phyloP scores from a whole-genome alignment of 2,113 vertebrate genomes.

The Pavo muticus region DNA sequence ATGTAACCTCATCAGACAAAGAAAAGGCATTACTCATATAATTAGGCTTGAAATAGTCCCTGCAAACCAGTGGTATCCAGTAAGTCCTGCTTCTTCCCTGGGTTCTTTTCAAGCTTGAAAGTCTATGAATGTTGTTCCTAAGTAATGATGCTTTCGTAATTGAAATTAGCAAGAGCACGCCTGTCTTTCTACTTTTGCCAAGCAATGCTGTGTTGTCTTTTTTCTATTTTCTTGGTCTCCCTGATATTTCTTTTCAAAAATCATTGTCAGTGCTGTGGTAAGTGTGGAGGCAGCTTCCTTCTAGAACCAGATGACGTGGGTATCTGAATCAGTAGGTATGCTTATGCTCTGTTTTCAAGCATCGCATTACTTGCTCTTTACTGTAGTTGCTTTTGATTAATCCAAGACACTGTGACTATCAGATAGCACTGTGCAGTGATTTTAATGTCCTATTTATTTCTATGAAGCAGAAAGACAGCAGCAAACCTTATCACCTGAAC shows the following conservation, averaged over 20 bases:
- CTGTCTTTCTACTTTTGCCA: neutral
- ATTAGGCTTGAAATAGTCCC: neutral
- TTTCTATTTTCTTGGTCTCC: neutral
- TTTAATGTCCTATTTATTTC: neutral
- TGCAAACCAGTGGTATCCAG: neutral
- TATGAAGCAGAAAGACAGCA: neutral
- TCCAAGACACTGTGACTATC: neutral
- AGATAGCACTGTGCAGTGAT: neutral
- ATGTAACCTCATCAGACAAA: neutral
- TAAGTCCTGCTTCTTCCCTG: neutral
- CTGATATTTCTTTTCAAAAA: neutral
- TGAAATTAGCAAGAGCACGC: rapidly evolving
- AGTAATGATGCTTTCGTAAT: neutral
- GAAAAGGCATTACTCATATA: neutral
- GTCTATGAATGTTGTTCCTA: neutral
- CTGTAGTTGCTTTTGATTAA: neutral
- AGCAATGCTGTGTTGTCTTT: neutral
- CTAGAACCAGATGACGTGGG: rapidly evolving
- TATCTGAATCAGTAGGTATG: neutral
- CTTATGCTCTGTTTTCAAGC: neutral
- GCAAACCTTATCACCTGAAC: neutral
- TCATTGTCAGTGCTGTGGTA: neutral
- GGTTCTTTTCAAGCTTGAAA: neutral
- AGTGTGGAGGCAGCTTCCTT: neutral
- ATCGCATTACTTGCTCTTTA: neutral